Percentiles rank a stretch among this genome's conserved stretches.
phyloP scores from a whole-genome alignment of 1,140 invertebrate genomes.

The Nasonia giraulti region DNA sequence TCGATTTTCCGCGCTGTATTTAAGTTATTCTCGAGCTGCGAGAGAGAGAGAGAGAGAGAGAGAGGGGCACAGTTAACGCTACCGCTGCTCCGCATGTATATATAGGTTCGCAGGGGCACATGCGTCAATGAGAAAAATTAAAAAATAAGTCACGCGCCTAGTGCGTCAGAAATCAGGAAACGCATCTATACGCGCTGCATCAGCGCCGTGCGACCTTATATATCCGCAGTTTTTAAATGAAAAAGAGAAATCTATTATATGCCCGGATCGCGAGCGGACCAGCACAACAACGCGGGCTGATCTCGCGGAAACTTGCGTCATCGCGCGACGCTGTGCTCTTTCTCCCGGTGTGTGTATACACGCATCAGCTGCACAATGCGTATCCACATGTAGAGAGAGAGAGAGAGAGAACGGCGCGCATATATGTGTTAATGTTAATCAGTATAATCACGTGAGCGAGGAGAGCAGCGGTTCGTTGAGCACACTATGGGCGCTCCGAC shows the following conservation, averaged over 20 bases:
- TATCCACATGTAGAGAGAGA: neutral
- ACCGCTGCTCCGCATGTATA: neutral
- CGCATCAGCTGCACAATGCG: neutral
- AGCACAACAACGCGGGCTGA: neutral
- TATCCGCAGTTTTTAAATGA: neutral
- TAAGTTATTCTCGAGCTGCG: too few relatives aligned
- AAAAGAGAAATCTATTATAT: constrained; percentile 1
- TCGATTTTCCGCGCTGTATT: too few relatives aligned
- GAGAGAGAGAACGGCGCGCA: neutral
- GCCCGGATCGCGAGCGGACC: neutral
- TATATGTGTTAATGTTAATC: constrained; percentile 44
- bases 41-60: too few relatives aligned
- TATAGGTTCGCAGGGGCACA: too few relatives aligned
- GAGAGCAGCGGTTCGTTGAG: constrained; percentile 52
- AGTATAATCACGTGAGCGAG: constrained; percentile 44
- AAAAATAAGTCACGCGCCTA: constrained; percentile 25
- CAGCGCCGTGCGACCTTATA: neutral
- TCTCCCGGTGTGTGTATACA: neutral
- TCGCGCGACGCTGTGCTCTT: neutral
- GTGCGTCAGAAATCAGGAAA: constrained; percentile 36
- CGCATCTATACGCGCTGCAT: neutral
- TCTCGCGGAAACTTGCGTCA: constrained; percentile 42
- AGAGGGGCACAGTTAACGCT: neutral
- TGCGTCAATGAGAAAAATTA: constrained; percentile 9
- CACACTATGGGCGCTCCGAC: constrained; percentile 54